Evolutionary conservation across 2,113 vertebrate species (phyloP), one percentile per base, ranked within the genome.

Genomic region (Daphoenositta chrysoptera): DNA sequence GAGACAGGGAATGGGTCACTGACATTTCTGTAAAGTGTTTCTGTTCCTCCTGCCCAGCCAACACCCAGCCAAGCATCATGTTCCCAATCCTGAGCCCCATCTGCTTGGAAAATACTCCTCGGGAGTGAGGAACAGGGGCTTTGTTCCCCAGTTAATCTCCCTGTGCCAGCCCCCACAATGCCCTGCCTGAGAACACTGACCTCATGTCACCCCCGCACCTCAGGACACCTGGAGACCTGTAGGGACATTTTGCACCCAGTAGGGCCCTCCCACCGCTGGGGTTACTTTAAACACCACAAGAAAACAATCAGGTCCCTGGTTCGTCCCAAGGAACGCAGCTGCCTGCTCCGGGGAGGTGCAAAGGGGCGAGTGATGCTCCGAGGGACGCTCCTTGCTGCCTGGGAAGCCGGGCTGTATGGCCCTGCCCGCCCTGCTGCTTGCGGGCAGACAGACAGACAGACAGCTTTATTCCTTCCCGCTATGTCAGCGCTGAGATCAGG

Each of bases 61-160:
- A 30, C 0, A 3, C 4, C 4, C 13, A 7, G 42, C 14, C 53
- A 68, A 71, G 33, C 48, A 65, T 22, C 45, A 8, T 0, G 2
- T 24, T 84, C 54, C 31, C 27, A 53, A 11, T 12, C 21, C 24
- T 47, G 72, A 58, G 44, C 22, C 39, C 33, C 27, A 47, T 27
- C 40, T 51, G 50, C 50, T 81, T 31, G 10, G 64, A 31, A 78
- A 57, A 78, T 22, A 26, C 11, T 69, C 54, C 54, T 42, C 7
- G 1, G 50, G 16, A 65, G 13, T 12, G 5, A 10, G 30, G 15
- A 63, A 30, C 6, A 1, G 6, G 12, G 33, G 8, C 28, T 76
- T 64, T 51, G 24, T 4, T 72, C 21, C 30, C 7, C 6, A 1
- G 0, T 30, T 50, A 39, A 60, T 26, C 39, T 58, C 50, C 54